Evolutionary conservation across 2,888 invertebrate genomes (phyloP), one percentile per base, ranked within the genome.

Genomic region (Mythimna lalbum): DNA sequence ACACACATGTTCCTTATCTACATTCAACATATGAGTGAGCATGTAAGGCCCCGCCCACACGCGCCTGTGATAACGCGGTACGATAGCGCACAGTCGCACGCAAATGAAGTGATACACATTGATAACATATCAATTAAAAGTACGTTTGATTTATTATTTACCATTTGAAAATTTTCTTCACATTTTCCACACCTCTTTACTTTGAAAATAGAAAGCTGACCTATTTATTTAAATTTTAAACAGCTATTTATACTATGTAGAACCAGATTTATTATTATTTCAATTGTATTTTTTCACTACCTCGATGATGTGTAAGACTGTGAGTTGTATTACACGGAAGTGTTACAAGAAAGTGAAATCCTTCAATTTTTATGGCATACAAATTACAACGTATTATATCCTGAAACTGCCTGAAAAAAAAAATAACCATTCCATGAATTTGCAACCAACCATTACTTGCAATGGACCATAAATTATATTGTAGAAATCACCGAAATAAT

Each of bases 1-100:
- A 81, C 82, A 82, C 81, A 83, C 82, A 82, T 81, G 79, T 79
- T 69, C 49, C 76, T 84, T 80, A 83, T 82, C 82, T 78, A 63
- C 17, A 43, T 43, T 43, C 43, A 39, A 39, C 70, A 76, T 62
- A 52, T 50, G 69, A 62, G 63, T 75, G 59, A 75, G n/a, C 33
- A 61, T 43, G 60, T 56, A 43, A 76, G 65, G 75, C 72, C 78
- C 67, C 70, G 68, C 71, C 71, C 31, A 71, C 68, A 59, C 61
- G 52, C 55, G 74, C 57, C 43, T 55, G 63, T 73, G 78, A 79
- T 77, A 75, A 80, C 70, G 63, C 70, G 59, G 65, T 76, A 76
- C 50, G 60, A 63, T 70, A 55, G 19, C 53, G 39, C 59, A 56
- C 52, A 70, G 39, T n/a, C 36, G 31, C 39, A 27, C 49, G 31